These are phyloP conservation scores for Epinephelus fuscoguttatus DNA, from an alignment of 2,113 vertebrate genomes.

Conservation along the genomic window DNA sequence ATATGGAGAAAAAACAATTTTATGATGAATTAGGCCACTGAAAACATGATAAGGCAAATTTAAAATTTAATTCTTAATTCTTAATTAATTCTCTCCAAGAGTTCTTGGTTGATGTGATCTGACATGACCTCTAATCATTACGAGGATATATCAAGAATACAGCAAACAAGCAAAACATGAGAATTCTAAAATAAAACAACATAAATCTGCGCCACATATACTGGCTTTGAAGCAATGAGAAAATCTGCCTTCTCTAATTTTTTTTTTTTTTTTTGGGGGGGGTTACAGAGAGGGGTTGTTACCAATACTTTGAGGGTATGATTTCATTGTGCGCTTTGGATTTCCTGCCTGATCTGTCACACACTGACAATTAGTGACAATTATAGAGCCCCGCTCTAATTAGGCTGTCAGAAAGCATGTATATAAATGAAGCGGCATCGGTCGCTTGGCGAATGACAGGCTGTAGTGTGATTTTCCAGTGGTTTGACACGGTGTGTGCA, in stretches of 20 bases:
- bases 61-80: too few relatives aligned
- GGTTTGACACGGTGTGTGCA: conserved; percentile 55
- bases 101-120: not conserved
- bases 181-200: not conserved
- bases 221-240: too few relatives aligned
- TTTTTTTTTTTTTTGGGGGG: too few relatives aligned
- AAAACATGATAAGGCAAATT: not conserved
- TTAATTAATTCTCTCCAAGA: too few relatives aligned
- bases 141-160: not conserved
- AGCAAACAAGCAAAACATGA: not conserved
- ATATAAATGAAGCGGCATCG: conserved; percentile 50
- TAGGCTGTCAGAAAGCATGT: conserved; percentile 62
- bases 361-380: conserved; percentile 69
- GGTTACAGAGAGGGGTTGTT: too few relatives aligned
- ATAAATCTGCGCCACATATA: not conserved
- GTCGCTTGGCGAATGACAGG: conserved; percentile 62
- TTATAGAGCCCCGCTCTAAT: conserved; percentile 56
- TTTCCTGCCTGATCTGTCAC: conserved; percentile 54
- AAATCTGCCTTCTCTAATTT: too few relatives aligned
- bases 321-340: conserved; percentile 42
- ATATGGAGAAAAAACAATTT: too few relatives aligned
- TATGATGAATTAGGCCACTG: not conserved
- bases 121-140: not conserved
- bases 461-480: conserved; percentile 55
- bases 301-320: conserved; percentile 3